Percentiles rank a stretch among this genome's conserved stretches.
Conservation (phyloP, 2,113 vertebrate species). For the Forbesichthys papilliferus region DNA sequence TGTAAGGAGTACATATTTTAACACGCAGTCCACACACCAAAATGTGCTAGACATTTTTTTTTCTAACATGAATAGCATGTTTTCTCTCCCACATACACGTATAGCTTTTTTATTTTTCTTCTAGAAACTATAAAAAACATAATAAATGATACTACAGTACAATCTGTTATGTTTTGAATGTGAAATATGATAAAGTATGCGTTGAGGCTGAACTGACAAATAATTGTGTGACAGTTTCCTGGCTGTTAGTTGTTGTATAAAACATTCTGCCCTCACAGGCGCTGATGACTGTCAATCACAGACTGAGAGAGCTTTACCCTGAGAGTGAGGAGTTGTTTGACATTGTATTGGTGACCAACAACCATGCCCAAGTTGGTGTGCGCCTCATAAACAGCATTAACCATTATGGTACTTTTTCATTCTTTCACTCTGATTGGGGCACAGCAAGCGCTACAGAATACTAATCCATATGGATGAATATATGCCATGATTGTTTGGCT, state of each 20-base stretch:
- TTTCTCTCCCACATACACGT: no score
- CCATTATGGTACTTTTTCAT: slow-evolving; percentile 83
- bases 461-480: no score
- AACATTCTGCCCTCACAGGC: slow-evolving; percentile 56
- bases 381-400: slow-evolving; percentile 98
- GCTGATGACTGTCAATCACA: slow-evolving; percentile 84
- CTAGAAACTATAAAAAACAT: no score
- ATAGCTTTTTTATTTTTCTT: no score
- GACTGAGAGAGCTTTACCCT: slow-evolving; percentile 87
- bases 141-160: no score
- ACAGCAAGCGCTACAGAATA: no score
- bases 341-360: slow-evolving; percentile 96
- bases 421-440: not conserved
- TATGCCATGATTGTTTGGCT: no score
- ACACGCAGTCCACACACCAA: no score
- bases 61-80: not conserved
- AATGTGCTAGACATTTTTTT: no score
- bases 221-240: slow-evolving; percentile 1
- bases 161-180: no score
- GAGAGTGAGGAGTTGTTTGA: slow-evolving; percentile 93
- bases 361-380: slow-evolving; percentile 95
- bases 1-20: no score
- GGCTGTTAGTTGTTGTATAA: not conserved
- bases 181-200: not conserved
- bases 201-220: not conserved